A percentile compares a stretch with the other conserved stretches of the same genome.
These are phyloP conservation scores for Ictidomys tridecemlineatus DNA, from an alignment of 2,113 vertebrate species.

Conservation along the genomic window DNA sequence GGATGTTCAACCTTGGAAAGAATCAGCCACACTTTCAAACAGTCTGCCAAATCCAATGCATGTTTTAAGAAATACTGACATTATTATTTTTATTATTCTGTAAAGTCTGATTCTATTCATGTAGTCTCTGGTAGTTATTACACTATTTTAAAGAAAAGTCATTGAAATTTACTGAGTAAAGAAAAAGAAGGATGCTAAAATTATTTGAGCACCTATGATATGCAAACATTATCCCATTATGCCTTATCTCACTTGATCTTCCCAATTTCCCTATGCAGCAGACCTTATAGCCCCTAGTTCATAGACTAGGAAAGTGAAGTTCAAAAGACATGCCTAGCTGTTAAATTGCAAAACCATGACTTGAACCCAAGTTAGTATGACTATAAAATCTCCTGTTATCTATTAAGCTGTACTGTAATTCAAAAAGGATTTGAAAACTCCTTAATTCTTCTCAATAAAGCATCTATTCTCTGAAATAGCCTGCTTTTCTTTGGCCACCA, in stretches of 20 bases:
- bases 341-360: slow-evolving; percentile 17
- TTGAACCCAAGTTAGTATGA: neutral
- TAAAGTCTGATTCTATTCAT: slow-evolving; percentile 47
- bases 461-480: neutral
- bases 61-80: slow-evolving; percentile 44
- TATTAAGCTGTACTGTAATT: neutral
- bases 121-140: neutral
- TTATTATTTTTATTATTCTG: slow-evolving; percentile 46
- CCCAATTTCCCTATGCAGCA: neutral
- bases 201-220: neutral
- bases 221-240: neutral
- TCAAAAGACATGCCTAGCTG: neutral
- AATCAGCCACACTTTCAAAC: slow-evolving; percentile 44
- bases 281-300: neutral
- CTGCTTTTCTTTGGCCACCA: neutral
- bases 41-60: slow-evolving; percentile 31
- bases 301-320: neutral
- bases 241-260: neutral
- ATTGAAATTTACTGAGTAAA: slow-evolving; percentile 39
- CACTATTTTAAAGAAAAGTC: slow-evolving; percentile 52
- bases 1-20: slow-evolving; percentile 50
- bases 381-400: neutral
- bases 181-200: neutral
- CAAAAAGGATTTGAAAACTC: slow-evolving; percentile 5
- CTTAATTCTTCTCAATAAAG: neutral